Evolutionary conservation across 1,140 invertebrate genomes (phyloP).

Genomic region (Glomeris maerens): DNA sequence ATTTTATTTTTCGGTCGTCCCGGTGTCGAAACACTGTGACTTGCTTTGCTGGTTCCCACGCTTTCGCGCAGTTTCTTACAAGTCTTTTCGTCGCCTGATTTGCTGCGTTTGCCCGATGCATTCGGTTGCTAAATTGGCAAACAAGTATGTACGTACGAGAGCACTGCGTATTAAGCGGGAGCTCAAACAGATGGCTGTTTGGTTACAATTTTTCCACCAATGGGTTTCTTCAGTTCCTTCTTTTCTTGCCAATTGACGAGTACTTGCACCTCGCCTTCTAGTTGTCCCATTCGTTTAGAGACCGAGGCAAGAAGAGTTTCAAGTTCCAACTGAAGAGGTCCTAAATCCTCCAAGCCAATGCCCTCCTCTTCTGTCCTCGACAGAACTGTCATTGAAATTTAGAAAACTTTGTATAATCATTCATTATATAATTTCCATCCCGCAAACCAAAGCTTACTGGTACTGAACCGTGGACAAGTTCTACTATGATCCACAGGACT

Average conservation of each 20-base stretch:
- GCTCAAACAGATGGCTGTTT: too few species aligned
- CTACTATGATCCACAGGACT: conserved; percentile 28
- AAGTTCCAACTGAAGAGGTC: conserved; percentile 69
- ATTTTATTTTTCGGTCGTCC: not conserved
- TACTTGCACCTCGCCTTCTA: conserved; percentile 49
- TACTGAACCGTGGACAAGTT: conserved; percentile 27
- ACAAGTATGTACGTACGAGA: too few species aligned
- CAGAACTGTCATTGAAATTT: conserved; percentile 33
- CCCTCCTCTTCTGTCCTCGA: conserved; percentile 43
- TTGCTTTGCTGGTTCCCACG: conserved; percentile 21
- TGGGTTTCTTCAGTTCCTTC: conserved; percentile 25
- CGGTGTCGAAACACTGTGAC: conserved; percentile 8
- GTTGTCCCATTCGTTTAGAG: conserved; percentile 53
- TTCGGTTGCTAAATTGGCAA: conserved; percentile 18
- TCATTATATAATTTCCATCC: not conserved
- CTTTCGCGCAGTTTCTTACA: conserved; percentile 30
- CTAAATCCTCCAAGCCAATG: conserved; percentile 62
- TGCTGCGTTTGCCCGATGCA: conserved; percentile 26
- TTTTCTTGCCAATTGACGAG: conserved; percentile 31
- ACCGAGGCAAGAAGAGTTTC: conserved; percentile 69
- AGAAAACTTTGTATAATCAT: conserved; percentile 25
- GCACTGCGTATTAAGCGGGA: too few species aligned
- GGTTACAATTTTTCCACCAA: conserved; percentile 11
- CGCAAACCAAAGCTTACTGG: conserved; percentile 21
- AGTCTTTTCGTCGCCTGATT: conserved; percentile 26